Conservation (phyloP, 1,140 invertebrate species). For the Drosophila persimilis region DNA sequence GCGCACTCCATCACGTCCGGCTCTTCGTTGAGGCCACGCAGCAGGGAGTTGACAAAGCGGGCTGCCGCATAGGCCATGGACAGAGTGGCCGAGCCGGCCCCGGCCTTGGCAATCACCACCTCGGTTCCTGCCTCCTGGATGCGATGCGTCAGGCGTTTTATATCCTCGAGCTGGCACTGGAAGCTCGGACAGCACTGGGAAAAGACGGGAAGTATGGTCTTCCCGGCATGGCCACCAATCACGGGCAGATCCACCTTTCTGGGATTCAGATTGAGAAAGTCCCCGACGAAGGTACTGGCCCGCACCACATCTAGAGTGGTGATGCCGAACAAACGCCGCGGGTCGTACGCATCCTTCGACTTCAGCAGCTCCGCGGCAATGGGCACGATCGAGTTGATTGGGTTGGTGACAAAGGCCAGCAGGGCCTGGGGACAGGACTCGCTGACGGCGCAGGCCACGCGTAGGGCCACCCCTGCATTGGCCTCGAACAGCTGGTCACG, state of each 20-base stretch:
- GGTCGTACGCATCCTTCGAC: conserved; percentile 92
- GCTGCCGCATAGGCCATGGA: conserved; percentile 99
- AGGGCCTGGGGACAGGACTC: conserved; percentile 94
- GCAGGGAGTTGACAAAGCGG: conserved; percentile 92
- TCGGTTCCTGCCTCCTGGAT: conserved; percentile 99
- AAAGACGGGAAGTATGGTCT: conserved; percentile 97
- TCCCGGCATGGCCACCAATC: conserved; percentile 98
- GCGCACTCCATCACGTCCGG: conserved; percentile 95
- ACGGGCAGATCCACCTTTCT: conserved; percentile 93
- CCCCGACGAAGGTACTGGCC: conserved; percentile 95
- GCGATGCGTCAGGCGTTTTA: conserved; percentile 90
- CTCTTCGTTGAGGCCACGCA: conserved; percentile 92
- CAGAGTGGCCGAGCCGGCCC: conserved; percentile 97
- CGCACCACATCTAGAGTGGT: conserved; percentile 97
- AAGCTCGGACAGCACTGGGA: conserved; percentile 94
- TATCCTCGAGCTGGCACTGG: conserved; percentile 87
- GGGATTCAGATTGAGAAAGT: conserved; percentile 90
- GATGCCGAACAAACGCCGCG: conserved; percentile 96
- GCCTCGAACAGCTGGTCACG: conserved; percentile 98
- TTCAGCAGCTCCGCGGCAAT: conserved; percentile 97
- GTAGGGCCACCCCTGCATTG: conserved; percentile 96
- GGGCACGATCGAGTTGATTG: conserved; percentile 98
- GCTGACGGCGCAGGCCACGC: conserved; percentile 90
- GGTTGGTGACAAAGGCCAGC: conserved; percentile 97
- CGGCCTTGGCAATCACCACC: conserved; percentile 99